Base-by-base conservation (phyloP, 2,888 invertebrate species). In the Arenicola marina region DNA sequence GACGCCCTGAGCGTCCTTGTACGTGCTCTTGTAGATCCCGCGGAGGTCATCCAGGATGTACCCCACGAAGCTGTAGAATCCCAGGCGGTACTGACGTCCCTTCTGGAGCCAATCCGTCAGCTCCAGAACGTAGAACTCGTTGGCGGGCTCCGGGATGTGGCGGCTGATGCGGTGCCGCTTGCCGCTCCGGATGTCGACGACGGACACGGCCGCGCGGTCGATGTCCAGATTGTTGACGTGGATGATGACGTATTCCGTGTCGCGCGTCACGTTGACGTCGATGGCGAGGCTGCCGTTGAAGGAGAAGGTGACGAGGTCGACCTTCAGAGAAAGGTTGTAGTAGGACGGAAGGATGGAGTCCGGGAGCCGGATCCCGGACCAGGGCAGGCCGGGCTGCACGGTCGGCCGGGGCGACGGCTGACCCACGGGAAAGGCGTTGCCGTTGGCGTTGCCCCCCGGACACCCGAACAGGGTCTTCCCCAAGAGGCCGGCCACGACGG, bases 21-120 rank as follows among this genome's bases (percentile, higher is more conserved):
- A 71, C 21, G 55, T 65, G 55, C 71, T 71, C 15, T 65, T 31
- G 65, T 71, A 71, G 26, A 71, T 64, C 11, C 70, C 71, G 24
- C 65, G 38, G 21, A 71, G 59, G 54, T 71, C 71, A 32, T 71
- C 68, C 26, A 55, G 33, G 4, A 71, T 51, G 4, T 31, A 26
- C 2, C 71, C 71, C 2, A 26, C 43, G 56, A 71, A 71, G 33
- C 51, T 31, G 18, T 53, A 57, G 51, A 68, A 66, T 4, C 56
- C 44, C 44, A 71, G 28, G 32, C 43, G 43, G 58, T 68, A 67
- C 15, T 28, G n/a, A 4, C 46, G 31, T 24, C 63, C 63, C 1
- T 31, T 18, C 33, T 48, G 51, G 32, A 72, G 63, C 24, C 46
- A n/a, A 15, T 51, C 43, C 7, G 43, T n/a, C 59, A 63, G 55